Evolutionary conservation across 2,797 vertebrate genomes (phyloP).

Genomic region (Microhierax caerulescens): DNA sequence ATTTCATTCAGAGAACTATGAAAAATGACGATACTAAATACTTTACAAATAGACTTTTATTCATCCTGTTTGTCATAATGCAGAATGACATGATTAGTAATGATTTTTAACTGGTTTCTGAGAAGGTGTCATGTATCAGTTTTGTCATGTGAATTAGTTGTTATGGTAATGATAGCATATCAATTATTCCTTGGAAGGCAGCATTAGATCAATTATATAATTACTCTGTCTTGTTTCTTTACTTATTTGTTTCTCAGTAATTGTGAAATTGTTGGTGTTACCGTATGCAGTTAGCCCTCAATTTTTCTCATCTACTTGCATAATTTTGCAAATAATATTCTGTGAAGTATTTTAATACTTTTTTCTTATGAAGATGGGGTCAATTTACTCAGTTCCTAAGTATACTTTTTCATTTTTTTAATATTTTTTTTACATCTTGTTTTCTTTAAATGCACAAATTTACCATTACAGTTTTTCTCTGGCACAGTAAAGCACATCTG

Average conservation of each 20-base stretch:
- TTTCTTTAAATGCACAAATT: not conserved
- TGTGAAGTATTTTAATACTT: not conserved
- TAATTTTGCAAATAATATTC: not conserved
- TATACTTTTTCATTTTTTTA: not conserved
- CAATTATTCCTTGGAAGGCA: conserved; percentile 10
- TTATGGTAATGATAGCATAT: conserved; percentile 31
- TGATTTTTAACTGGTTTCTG: conserved; percentile 45
- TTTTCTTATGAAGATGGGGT: not conserved
- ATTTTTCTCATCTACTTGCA: not conserved
- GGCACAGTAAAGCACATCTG: not conserved
- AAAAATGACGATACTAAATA: conserved; percentile 40
- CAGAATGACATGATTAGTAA: conserved; percentile 36
- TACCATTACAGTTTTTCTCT: not conserved
- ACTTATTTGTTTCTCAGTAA: not conserved
- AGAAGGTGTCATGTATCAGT: conserved; percentile 43
- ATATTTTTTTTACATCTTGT: not conserved
- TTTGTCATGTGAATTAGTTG: conserved; percentile 29
- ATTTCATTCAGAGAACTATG: not conserved
- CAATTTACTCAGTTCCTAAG: not conserved
- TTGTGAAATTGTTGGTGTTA: not conserved
- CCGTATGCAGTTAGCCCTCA: not conserved
- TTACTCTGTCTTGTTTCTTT: conserved; percentile 33
- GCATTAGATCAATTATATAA: conserved; percentile 36
- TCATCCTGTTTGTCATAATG: conserved; percentile 33
- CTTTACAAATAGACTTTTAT: conserved; percentile 46